Conservation (phyloP, 1,140 invertebrate genomes). For the Sitodiplosis mosellana region DNA sequence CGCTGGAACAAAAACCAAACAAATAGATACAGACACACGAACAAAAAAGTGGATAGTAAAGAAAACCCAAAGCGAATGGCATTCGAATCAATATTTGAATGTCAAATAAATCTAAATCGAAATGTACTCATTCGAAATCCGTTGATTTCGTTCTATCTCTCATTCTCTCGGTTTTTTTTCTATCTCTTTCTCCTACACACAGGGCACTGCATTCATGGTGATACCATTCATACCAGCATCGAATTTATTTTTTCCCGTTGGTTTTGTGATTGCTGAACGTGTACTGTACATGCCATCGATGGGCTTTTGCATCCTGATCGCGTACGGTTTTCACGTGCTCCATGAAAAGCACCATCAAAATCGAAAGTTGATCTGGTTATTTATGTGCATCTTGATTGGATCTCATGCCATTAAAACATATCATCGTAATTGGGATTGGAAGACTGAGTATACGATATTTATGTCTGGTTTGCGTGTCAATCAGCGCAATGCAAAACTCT, state of each 20-base stretch:
- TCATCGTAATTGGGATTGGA: constrained; percentile 78
- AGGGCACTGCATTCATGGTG: constrained; percentile 68
- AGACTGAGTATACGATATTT: constrained; percentile 82
- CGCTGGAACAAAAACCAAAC: too few relatives aligned
- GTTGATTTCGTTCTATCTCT: neutral
- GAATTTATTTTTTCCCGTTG: constrained; percentile 93
- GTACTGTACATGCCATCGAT: constrained; percentile 94
- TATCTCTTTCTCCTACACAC: constrained; percentile 22
- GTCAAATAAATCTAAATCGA: too few relatives aligned
- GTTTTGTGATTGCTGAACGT: constrained; percentile 91
- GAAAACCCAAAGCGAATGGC: too few relatives aligned
- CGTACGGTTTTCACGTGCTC: constrained; percentile 47
- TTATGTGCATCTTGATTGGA: constrained; percentile 43
- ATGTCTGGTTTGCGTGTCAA: constrained; percentile 82
- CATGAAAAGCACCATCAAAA: constrained; percentile 9
- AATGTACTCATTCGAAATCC: neutral
- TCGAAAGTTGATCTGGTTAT: constrained; percentile 39
- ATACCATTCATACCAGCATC: constrained; percentile 89
- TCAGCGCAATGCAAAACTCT: constrained; percentile 82
- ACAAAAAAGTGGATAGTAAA: too few relatives aligned
- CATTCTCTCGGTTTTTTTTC: neutral
- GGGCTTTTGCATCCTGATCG: constrained; percentile 88
- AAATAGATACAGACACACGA: too few relatives aligned
- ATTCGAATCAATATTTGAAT: too few relatives aligned
- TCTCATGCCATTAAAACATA: constrained; percentile 67